These are phyloP conservation scores for Uropetala carovei DNA, from an alignment of 2,888 invertebrate species.

Conservation along the genomic window DNA sequence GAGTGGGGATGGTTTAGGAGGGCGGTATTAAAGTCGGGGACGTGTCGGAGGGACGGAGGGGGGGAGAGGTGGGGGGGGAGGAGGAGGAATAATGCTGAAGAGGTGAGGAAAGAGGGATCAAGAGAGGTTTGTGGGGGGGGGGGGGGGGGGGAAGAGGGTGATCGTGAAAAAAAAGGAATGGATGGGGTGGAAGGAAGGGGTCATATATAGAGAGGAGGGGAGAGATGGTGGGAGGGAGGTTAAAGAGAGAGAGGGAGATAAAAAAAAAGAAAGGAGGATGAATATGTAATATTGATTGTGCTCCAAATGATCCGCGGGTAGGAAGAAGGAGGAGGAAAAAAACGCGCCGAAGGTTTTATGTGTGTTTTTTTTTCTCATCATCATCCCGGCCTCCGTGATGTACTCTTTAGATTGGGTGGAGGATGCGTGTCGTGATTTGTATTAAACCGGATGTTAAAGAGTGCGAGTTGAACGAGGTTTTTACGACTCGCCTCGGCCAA, in stretches of 20 bases:
- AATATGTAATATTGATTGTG: slow-evolving; percentile 64
- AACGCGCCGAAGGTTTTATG: background rate
- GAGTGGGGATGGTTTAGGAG: background rate
- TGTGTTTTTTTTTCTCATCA: background rate
- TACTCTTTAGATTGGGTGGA: slow-evolving; percentile 45
- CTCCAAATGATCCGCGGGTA: slow-evolving; percentile 52
- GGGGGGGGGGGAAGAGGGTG: background rate
- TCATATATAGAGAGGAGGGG: background rate
- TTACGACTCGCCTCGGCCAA: slow-evolving; percentile 46
- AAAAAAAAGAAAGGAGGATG: slow-evolving; percentile 51
- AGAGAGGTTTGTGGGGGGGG: background rate
- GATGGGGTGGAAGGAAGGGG: background rate
- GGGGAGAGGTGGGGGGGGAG: background rate
- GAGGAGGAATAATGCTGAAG: slow-evolving; percentile 45
- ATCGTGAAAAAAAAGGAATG: background rate
- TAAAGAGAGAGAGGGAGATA: slow-evolving; percentile 17
- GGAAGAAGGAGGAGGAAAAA: background rate
- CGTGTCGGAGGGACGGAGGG: background rate
- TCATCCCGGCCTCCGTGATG: background rate
- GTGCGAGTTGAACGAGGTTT: slow-evolving; percentile 32
- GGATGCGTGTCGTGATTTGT: slow-evolving; percentile 60
- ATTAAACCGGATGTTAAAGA: slow-evolving; percentile 41
- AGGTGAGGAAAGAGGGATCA: slow-evolving; percentile 54
- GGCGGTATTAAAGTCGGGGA: slow-evolving; percentile 21
- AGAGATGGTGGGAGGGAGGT: slow-evolving; percentile 7